Percentiles rank a stretch among this genome's conserved stretches.
phyloP scores from a whole-genome alignment of 2,113 vertebrate species.

The Delphinapterus leucas region DNA sequence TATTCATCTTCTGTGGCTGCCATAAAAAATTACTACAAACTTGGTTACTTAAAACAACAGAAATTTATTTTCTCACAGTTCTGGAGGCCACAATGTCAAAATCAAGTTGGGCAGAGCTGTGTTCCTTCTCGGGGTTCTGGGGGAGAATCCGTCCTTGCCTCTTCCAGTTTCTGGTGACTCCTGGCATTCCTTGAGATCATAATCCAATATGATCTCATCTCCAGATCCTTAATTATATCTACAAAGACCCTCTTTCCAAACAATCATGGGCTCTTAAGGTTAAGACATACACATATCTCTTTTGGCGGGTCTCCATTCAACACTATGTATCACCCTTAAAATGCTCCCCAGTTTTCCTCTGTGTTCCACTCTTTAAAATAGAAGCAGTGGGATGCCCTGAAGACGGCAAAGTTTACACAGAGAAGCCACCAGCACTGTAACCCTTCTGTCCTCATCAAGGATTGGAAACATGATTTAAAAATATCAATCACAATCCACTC shows the following conservation, averaged over 20 bases:
- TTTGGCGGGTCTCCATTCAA: not conserved
- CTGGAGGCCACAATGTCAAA: not conserved
- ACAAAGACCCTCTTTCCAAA: not conserved
- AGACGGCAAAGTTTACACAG: not conserved
- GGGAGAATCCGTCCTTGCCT: not conserved
- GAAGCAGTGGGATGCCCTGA: not conserved
- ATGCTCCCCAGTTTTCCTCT: not conserved
- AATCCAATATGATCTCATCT: not conserved
- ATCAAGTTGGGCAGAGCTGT: not conserved
- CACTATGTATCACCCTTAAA: not conserved
- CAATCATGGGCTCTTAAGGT: no score
- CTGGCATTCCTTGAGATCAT: not conserved
- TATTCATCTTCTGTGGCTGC: not conserved
- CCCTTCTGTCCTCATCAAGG: not conserved
- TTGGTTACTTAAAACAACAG: not conserved
- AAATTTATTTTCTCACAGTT: not conserved
- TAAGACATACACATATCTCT: not conserved
- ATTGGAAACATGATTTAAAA: conserved; percentile 44
- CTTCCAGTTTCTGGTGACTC: not conserved
- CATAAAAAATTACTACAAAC: not conserved
- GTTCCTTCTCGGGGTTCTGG: not conserved
- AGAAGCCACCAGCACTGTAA: not conserved
- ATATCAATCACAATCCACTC: conserved; percentile 1
- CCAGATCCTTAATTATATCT: not conserved
- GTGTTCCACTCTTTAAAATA: not conserved